Percentiles rank a stretch among this genome's conserved stretches.
These are phyloP conservation scores for Achroia grisella DNA, from an alignment of 1,140 invertebrate species.

Conservation along the genomic window DNA sequence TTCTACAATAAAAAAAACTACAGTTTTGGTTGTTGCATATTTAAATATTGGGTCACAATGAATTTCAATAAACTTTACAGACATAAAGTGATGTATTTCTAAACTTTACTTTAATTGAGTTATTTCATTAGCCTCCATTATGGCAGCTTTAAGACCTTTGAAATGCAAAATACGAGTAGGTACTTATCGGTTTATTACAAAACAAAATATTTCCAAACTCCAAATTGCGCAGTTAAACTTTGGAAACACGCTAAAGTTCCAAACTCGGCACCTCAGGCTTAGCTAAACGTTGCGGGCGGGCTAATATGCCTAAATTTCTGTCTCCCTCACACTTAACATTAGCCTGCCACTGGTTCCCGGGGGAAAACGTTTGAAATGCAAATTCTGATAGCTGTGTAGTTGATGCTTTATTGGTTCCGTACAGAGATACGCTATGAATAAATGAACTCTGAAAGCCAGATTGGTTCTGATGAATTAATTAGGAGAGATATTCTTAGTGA, in stretches of 20 bases:
- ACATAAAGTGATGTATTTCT: too few relatives aligned
- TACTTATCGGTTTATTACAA: neutral
- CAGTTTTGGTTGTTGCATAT: too few relatives aligned
- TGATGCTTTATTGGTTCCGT: constrained; percentile 44
- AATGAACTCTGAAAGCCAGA: neutral
- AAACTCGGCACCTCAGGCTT: constrained; percentile 7
- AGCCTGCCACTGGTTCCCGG: constrained; percentile 26
- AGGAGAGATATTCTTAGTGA: neutral
- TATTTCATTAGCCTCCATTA: too few relatives aligned
- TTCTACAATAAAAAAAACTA: too few relatives aligned
- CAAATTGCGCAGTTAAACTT: constrained; percentile 1
- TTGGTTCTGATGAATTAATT: neutral
- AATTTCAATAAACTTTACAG: too few relatives aligned
- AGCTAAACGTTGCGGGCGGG: constrained; percentile 10
- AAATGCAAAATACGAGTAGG: neutral
- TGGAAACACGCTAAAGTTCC: neutral
- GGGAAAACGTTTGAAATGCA: constrained; percentile 56
- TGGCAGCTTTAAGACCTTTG: too few relatives aligned
- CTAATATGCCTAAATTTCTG: constrained; percentile 36
- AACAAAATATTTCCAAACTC: neutral
- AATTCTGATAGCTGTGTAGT: constrained; percentile 50
- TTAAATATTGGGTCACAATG: too few relatives aligned
- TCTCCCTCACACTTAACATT: constrained; percentile 23
- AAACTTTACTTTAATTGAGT: too few relatives aligned
- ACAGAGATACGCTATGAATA: constrained; percentile 5